Evolutionary conservation across 2,797 vertebrate genomes (phyloP).

Genomic region (Gallinago solitaria): DNA sequence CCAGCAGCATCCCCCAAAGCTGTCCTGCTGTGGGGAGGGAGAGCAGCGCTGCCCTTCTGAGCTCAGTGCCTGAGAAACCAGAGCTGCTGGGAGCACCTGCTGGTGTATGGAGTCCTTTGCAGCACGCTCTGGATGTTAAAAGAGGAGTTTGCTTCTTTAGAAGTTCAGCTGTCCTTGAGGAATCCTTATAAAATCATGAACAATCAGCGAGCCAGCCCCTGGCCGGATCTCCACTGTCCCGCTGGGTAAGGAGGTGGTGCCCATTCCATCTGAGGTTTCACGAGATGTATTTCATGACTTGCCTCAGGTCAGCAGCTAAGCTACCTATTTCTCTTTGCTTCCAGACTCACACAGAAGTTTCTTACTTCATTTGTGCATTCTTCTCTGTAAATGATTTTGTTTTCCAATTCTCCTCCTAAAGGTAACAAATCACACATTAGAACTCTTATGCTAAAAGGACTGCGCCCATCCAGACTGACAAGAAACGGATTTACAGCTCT

Average conservation of each 20-base stretch:
- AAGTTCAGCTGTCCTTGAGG: background rate
- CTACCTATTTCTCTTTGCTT: background rate
- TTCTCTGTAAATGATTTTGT: background rate
- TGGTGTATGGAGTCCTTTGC: background rate
- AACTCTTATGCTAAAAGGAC: slow-evolving; percentile 90
- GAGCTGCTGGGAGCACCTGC: background rate
- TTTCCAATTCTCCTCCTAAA: slow-evolving; percentile 63
- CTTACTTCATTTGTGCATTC: background rate
- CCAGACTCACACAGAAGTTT: background rate
- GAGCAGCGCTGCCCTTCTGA: background rate
- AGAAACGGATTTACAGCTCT: slow-evolving; percentile 94
- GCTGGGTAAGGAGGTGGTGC: background rate
- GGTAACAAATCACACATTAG: slow-evolving; percentile 90
- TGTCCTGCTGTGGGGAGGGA: background rate
- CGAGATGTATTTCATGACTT: background rate
- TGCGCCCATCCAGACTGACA: slow-evolving; percentile 89
- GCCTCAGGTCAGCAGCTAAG: background rate
- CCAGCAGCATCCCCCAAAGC: background rate
- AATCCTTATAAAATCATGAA: background rate
- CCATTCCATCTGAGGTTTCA: background rate
- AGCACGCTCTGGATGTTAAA: background rate
- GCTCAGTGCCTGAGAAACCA: background rate
- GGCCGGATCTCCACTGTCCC: background rate
- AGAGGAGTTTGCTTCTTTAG: background rate
- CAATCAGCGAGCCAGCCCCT: rapidly evolving